These are phyloP conservation scores for Arenaria interpres DNA, from an alignment of 2,113 vertebrate genomes.

Conservation along the genomic window DNA sequence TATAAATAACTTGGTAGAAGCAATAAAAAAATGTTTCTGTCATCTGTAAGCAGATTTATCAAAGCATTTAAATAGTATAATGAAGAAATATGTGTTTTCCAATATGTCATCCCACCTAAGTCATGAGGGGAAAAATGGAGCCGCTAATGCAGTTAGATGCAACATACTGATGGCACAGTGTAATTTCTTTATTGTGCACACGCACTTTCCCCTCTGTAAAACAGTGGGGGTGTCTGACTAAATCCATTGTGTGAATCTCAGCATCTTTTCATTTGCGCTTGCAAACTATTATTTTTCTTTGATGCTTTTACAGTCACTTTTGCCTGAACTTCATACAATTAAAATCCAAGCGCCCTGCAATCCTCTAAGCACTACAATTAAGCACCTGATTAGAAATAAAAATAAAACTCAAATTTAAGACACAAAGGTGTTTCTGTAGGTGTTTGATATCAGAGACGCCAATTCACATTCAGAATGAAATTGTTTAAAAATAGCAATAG, in stretches of 20 bases:
- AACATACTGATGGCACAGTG: conserved; percentile 4
- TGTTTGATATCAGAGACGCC: background rate
- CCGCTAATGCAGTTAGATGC: conserved; percentile 30
- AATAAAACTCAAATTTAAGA: background rate
- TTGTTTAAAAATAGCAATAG: background rate
- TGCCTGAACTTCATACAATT: conserved; percentile 18
- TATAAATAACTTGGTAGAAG: background rate
- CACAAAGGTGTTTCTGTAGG: background rate
- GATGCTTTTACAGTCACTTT: background rate
- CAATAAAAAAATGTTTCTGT: background rate
- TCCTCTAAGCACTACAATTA: background rate
- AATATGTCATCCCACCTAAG: background rate
- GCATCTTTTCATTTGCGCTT: conserved; percentile 41
- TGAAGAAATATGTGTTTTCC: conserved; percentile 37
- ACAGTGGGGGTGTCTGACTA: conserved; percentile 9
- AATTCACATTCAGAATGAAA: conserved; percentile 23
- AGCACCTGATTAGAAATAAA: conserved; percentile 14
- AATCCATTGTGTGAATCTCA: conserved; percentile 37
- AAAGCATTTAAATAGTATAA: background rate
- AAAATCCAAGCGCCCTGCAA: background rate
- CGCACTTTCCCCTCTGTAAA: conserved; percentile 31
- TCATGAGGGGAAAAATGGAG: background rate
- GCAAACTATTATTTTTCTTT: conserved; percentile 26
- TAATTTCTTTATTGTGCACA: conserved; percentile 58
- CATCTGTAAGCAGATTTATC: background rate